Percentiles rank a stretch among this genome's conserved stretches.
These are phyloP conservation scores for Eilema sororculum DNA, from an alignment of 2,888 invertebrate species.

Conservation along the genomic window DNA sequence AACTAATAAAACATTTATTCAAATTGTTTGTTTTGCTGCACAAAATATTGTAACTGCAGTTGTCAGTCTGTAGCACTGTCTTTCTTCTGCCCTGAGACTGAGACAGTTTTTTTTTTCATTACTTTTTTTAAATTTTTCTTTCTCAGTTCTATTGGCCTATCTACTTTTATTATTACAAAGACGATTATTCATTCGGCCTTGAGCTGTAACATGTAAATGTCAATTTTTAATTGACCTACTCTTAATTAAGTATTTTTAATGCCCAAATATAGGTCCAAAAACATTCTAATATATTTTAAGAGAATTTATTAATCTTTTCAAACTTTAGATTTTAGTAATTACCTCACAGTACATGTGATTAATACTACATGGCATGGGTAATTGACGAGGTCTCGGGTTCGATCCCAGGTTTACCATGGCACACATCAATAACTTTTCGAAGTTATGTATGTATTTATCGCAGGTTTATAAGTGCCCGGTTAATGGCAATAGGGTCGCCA, in stretches of 20 bases:
- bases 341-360: not conserved
- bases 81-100: no score
- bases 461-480: no score
- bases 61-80: not conserved
- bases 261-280: not conserved
- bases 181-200: not conserved
- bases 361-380: no score
- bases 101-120: not conserved
- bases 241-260: not conserved
- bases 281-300: not conserved
- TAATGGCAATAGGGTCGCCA: no score
- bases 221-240: not conserved
- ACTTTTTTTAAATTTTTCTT: not conserved
- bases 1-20: not conserved
- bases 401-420: no score
- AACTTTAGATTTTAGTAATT: no score
- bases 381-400: no score
- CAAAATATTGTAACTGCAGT: not conserved
- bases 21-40: not conserved
- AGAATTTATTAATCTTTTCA: no score
- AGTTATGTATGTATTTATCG: no score
- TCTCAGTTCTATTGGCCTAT: not conserved
- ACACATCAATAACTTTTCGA: no score
- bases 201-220: not conserved
- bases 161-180: not conserved